phyloP scores from a whole-genome alignment of 2,797 vertebrate species.

The Miichthys miiuy region DNA sequence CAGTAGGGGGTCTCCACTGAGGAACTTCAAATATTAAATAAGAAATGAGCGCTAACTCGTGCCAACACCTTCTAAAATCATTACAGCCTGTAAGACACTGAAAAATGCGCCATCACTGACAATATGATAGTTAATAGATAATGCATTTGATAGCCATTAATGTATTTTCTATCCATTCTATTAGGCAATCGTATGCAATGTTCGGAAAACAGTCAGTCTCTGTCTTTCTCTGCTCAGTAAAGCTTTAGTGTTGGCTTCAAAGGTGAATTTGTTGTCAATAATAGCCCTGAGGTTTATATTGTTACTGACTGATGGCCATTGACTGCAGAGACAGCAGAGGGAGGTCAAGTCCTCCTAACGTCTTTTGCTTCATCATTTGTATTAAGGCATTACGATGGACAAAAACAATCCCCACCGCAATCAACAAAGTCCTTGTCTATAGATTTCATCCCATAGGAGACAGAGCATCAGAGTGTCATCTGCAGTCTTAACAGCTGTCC shows the following conservation, averaged over 20 bases:
- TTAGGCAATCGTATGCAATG: background rate
- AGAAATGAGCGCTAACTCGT: background rate
- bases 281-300: constrained; percentile 1
- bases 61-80: constrained; percentile 22
- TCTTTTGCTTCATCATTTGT: constrained; percentile 12
- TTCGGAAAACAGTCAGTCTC: background rate
- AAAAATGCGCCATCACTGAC: background rate
- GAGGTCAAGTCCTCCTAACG: constrained; percentile 29
- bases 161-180: background rate
- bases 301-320: constrained; percentile 7
- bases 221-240: background rate
- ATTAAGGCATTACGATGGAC: constrained; percentile 15
- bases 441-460: background rate
- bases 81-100: background rate
- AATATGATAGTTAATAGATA: constrained; percentile 1
- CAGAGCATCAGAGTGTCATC: constrained; percentile 6
- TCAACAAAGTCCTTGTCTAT: constrained; percentile 24
- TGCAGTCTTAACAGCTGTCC: constrained; percentile 7
- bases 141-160: background rate
- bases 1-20: constrained; percentile 28
- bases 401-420: constrained; percentile 30
- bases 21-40: constrained; percentile 56
- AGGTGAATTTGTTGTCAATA: constrained; percentile 19
- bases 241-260: constrained; percentile 11
- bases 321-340: constrained; percentile 13